Evolutionary conservation across 2,113 vertebrate species (phyloP).

Genomic region (Rhynchopsitta pachyrhyncha): DNA sequence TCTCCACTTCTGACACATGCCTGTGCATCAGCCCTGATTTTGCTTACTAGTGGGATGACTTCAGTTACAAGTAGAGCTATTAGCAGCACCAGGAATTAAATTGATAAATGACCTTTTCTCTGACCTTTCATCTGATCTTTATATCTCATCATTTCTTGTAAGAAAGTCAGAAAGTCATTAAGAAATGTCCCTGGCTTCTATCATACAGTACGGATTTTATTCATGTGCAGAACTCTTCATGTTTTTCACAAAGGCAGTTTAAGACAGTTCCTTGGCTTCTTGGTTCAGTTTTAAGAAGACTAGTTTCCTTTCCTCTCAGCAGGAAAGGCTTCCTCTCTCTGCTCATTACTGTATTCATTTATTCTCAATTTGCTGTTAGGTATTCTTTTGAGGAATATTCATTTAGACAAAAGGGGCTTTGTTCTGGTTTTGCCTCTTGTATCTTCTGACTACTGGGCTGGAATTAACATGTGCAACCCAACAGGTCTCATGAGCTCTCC

Average conservation of each 20-base stretch:
- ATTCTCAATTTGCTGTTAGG: constrained; percentile 1
- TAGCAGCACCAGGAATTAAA: background rate
- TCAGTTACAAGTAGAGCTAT: background rate
- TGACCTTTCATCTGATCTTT: constrained; percentile 24
- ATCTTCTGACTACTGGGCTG: background rate
- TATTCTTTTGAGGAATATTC: constrained; percentile 11
- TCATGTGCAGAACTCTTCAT: background rate
- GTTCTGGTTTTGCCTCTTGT: background rate
- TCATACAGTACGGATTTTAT: background rate
- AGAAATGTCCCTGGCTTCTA: background rate
- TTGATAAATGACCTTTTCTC: background rate
- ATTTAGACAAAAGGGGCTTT: constrained; percentile 21
- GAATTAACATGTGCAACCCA: background rate
- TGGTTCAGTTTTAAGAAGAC: background rate
- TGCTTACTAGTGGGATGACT: background rate
- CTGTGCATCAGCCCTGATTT: background rate
- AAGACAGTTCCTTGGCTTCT: constrained; percentile 8
- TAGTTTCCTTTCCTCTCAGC: constrained; percentile 30
- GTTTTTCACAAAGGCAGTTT: background rate
- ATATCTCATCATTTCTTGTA: background rate
- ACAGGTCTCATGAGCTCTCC: background rate
- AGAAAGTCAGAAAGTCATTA: background rate
- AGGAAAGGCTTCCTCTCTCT: constrained; percentile 29
- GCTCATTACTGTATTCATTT: constrained; percentile 27
- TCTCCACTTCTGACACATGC: background rate